Percentiles rank a stretch among this genome's conserved stretches.
Conservation (phyloP, 2,888 invertebrate genomes). For the Cylloceria caligata region DNA sequence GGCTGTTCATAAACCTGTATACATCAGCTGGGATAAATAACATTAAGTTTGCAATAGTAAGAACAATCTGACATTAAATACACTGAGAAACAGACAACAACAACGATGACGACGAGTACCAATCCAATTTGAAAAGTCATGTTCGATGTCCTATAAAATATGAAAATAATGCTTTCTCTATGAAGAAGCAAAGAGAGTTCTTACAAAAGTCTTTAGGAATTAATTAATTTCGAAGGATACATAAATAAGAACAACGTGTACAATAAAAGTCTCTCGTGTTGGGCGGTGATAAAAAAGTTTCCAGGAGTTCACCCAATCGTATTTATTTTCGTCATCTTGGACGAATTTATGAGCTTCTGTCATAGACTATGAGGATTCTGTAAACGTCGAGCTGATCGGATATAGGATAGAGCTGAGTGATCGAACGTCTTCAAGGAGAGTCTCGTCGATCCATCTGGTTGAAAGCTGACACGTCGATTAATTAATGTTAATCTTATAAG, state of each 20-base stretch:
- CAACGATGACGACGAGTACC: too few species aligned
- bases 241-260: neutral
- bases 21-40: too few species aligned
- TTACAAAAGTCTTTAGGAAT: too few species aligned
- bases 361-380: conserved; percentile 1
- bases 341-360: neutral
- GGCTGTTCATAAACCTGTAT: too few species aligned
- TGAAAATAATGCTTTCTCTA: too few species aligned
- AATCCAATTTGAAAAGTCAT: too few species aligned
- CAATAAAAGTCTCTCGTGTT: neutral
- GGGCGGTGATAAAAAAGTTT: neutral
- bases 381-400: neutral
- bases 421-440: conserved; percentile 22
- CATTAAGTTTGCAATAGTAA: too few species aligned
- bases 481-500: conserved; percentile 29
- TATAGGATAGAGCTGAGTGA: conserved; percentile 5
- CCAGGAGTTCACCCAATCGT: neutral
- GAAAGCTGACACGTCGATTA: conserved; percentile 17
- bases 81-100: too few species aligned
- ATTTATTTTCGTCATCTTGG: neutral
- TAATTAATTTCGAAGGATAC: neutral
- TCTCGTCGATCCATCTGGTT: conserved; percentile 47
- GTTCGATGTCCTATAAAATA: too few species aligned
- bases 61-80: too few species aligned
- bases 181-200: too few species aligned